phyloP scores from a whole-genome alignment of 1,140 invertebrate species.

The Bombus confusus region DNA sequence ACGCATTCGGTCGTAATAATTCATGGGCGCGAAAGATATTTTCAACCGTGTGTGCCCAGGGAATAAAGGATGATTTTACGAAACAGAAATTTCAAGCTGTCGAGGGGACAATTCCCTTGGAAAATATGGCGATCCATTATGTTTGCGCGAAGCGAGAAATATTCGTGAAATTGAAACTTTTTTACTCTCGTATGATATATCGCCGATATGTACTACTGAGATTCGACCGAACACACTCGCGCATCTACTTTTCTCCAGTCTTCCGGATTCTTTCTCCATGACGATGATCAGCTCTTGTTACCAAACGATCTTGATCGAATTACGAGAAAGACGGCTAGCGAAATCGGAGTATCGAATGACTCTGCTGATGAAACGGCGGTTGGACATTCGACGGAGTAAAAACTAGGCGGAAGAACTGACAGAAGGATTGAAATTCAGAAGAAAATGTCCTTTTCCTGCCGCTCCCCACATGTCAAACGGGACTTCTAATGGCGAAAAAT shows the following conservation, averaged over 20 bases:
- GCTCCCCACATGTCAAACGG: not conserved
- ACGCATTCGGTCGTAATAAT: not conserved
- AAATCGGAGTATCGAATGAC: not conserved
- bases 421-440: not conserved
- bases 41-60: not conserved
- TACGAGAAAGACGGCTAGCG: too few relatives aligned
- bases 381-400: not conserved
- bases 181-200: not conserved
- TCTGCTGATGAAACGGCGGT: not conserved
- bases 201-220: not conserved
- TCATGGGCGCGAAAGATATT: not conserved
- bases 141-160: not conserved
- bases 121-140: slow-evolving; percentile 12
- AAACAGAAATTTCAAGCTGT: slow-evolving; percentile 8
- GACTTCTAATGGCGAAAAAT: slow-evolving; percentile 17
- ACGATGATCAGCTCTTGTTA: not conserved
- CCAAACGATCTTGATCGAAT: not conserved
- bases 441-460: not conserved
- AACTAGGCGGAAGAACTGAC: not conserved
- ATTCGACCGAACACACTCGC: not conserved
- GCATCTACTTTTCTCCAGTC: not conserved
- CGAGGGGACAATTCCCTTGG: slow-evolving; percentile 1
- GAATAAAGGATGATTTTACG: slow-evolving; percentile 4
- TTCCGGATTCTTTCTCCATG: too few relatives aligned
- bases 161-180: not conserved